Conservation (phyloP, 2,888 invertebrate species). For the Cerceris rybyensis region DNA sequence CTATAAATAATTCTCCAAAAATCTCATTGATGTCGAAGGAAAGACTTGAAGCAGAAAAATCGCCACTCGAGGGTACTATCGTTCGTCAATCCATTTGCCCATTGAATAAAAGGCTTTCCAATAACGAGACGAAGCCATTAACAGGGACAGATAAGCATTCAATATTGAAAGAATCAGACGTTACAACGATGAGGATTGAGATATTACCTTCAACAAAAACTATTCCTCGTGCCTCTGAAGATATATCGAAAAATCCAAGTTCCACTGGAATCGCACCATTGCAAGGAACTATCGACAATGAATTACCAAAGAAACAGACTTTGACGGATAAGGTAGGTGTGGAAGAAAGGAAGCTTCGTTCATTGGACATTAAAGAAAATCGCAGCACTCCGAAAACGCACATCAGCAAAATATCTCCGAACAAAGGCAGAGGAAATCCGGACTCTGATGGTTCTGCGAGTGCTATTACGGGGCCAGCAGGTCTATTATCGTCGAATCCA, state of each 20-base stretch:
- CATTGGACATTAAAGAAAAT: background rate
- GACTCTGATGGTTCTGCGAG: background rate
- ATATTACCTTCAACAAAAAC: background rate
- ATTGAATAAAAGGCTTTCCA: background rate
- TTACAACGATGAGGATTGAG: background rate
- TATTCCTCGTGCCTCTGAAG: too few relatives aligned
- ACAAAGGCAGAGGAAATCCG: background rate
- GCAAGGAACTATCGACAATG: conserved; percentile 15
- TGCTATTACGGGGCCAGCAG: conserved; percentile 1
- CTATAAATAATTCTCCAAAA: background rate
- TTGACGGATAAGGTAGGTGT: too few relatives aligned
- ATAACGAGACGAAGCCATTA: background rate
- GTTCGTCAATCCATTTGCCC: background rate
- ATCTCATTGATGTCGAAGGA: background rate
- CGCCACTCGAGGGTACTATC: background rate
- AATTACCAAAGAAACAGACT: background rate
- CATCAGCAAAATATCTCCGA: background rate
- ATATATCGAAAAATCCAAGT: background rate
- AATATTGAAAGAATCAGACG: background rate
- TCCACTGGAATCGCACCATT: background rate
- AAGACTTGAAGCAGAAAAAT: background rate
- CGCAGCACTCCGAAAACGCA: background rate
- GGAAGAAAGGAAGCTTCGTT: background rate
- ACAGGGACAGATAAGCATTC: background rate
- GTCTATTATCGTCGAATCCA: background rate